Evolutionary conservation across 2,888 invertebrate species (phyloP).

Genomic region (Busseola fusca): DNA sequence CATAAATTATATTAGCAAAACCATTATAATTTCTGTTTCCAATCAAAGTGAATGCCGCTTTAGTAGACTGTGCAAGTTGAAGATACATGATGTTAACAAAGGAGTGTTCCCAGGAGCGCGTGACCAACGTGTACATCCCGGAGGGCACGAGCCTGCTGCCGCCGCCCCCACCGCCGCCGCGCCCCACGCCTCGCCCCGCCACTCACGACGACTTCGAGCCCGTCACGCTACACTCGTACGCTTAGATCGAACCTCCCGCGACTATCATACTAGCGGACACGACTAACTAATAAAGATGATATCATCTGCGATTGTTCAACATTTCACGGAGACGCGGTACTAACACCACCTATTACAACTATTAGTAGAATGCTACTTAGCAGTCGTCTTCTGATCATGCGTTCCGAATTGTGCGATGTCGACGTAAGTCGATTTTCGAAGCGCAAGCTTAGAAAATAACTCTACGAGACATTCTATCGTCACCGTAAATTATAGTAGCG

Average conservation of each 20-base stretch:
- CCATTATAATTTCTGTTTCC: not conserved
- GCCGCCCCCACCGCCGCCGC: conserved; percentile 89
- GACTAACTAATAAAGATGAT: conserved; percentile 34
- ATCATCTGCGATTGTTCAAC: conserved; percentile 51
- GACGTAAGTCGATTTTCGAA: conserved; percentile 46
- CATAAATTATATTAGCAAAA: not conserved
- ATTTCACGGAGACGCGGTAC: conserved; percentile 30
- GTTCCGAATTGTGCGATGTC: conserved; percentile 47
- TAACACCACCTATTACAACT: conserved; percentile 2
- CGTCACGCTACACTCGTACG: conserved; percentile 87
- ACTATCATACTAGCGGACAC: conserved; percentile 23
- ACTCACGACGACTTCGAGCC: conserved; percentile 90
- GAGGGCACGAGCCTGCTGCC: conserved; percentile 92
- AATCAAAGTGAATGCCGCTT: not conserved
- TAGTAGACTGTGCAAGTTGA: not conserved
- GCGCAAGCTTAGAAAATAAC: conserved; percentile 38
- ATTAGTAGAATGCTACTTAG: conserved; percentile 29
- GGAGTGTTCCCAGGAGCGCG: conserved; percentile 86
- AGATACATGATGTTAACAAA: not conserved
- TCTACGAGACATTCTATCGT: conserved; percentile 17
- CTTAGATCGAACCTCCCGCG: conserved; percentile 65
- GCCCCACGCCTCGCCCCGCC: conserved; percentile 87
- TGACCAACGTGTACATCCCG: conserved; percentile 90
- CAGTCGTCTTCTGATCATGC: conserved; percentile 36
- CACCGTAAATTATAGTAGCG: conserved; percentile 6